A percentile compares a stretch with the other conserved stretches of the same genome.
Evolutionary conservation across 2,113 vertebrate species (phyloP).

Genomic region (Dipodomys ordii): DNA sequence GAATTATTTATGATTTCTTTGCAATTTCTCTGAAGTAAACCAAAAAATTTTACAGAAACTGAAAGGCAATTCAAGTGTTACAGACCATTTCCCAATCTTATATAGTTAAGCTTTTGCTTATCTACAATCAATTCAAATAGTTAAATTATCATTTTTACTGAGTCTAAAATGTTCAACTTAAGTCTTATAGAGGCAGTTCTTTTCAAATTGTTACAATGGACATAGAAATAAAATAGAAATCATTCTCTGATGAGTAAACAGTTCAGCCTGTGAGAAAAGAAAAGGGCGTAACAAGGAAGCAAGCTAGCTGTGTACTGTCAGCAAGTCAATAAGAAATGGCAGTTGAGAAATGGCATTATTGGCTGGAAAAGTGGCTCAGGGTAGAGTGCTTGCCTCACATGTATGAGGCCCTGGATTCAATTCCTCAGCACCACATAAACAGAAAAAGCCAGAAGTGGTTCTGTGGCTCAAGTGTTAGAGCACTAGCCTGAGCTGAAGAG

Average conservation of each 20-base stretch:
- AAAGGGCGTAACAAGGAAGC: not conserved
- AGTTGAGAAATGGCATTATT: too few relatives aligned
- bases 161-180: not conserved
- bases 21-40: too few relatives aligned
- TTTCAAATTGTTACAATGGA: not conserved
- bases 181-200: slow-evolving; percentile 12
- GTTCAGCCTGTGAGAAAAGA: not conserved
- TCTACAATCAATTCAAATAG: not conserved
- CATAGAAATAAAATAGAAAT: slow-evolving; percentile 10
- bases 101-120: not conserved
- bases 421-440: too few relatives aligned
- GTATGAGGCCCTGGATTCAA: too few relatives aligned
- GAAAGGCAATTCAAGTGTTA: not conserved
- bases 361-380: too few relatives aligned
- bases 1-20: too few relatives aligned
- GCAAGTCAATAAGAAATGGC: not conserved
- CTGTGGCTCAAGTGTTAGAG: too few relatives aligned
- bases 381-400: too few relatives aligned
- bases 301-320: not conserved
- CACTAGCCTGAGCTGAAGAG: too few relatives aligned
- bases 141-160: not conserved
- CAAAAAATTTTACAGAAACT: not conserved
- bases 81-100: not conserved
- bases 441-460: too few relatives aligned
- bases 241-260: not conserved